phyloP scores from a whole-genome alignment of 2,113 vertebrate species.

The Entelurus aequoreus region DNA sequence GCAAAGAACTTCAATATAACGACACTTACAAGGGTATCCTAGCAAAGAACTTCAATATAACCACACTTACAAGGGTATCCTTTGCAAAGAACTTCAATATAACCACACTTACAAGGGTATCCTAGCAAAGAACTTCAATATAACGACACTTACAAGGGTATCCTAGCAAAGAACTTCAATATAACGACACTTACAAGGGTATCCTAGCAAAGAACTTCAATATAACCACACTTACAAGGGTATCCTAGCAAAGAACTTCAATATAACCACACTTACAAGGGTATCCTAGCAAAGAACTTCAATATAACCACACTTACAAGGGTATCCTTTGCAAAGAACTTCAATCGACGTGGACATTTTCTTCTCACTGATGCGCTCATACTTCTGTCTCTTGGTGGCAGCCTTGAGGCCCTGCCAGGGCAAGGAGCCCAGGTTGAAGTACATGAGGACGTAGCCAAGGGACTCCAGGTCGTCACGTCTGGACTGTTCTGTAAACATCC shows the following conservation, averaged over 20 bases:
- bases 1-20: background rate
- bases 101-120: background rate
- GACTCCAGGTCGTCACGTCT: conserved; percentile 95
- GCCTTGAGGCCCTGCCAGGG: conserved; percentile 98
- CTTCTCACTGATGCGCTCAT: conserved; percentile 97
- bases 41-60: background rate
- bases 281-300: too few relatives aligned
- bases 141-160: background rate
- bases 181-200: background rate
- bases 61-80: background rate
- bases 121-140: background rate
- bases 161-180: background rate
- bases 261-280: background rate
- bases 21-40: background rate
- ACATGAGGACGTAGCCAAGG: conserved; percentile 95
- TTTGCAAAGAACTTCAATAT: background rate
- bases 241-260: background rate
- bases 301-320: conserved; percentile 80
- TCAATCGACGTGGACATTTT: conserved; percentile 98
- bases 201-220: background rate
- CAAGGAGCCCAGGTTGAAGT: conserved; percentile 96
- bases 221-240: background rate
- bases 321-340: conserved; percentile 96
- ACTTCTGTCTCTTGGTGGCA: conserved; percentile 96
- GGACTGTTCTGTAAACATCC: conserved; percentile 82